Conservation (phyloP, 2,797 vertebrate genomes). For the Cirrhinus mrigala region DNA sequence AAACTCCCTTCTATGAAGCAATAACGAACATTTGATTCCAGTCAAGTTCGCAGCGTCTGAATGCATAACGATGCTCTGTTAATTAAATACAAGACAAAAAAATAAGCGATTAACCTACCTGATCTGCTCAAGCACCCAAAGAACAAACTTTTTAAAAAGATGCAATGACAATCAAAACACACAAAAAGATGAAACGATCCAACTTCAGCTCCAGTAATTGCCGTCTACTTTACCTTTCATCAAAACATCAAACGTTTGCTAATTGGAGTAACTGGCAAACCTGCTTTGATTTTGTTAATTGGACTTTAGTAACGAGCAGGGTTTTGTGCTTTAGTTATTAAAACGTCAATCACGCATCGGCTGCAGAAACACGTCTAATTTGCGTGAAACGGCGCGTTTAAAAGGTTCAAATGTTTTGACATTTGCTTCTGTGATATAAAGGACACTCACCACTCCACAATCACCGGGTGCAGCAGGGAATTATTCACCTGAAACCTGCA, state of each 20-base stretch:
- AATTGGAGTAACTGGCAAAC: slow-evolving; percentile 19
- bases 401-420: not conserved
- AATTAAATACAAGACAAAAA: not conserved
- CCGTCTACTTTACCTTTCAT: slow-evolving; percentile 35
- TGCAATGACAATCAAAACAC: slow-evolving; percentile 4
- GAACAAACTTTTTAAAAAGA: not conserved
- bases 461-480: slow-evolving; percentile 88
- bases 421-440: not conserved
- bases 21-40: not conserved
- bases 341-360: not conserved
- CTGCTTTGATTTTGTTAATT: slow-evolving; percentile 3
- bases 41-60: not conserved
- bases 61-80: not conserved
- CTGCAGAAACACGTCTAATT: not conserved
- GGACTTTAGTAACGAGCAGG: not conserved
- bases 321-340: not conserved
- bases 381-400: not conserved
- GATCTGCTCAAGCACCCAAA: not conserved
- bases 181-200: slow-evolving; percentile 20
- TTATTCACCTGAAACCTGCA: slow-evolving; percentile 92
- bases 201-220: slow-evolving; percentile 8
- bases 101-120: not conserved
- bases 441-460: slow-evolving; percentile 89
- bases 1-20: not conserved
- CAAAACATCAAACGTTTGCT: slow-evolving; percentile 20